Evolutionary conservation across 2,113 vertebrate species (phyloP).

Genomic region (Gadus macrocephalus): DNA sequence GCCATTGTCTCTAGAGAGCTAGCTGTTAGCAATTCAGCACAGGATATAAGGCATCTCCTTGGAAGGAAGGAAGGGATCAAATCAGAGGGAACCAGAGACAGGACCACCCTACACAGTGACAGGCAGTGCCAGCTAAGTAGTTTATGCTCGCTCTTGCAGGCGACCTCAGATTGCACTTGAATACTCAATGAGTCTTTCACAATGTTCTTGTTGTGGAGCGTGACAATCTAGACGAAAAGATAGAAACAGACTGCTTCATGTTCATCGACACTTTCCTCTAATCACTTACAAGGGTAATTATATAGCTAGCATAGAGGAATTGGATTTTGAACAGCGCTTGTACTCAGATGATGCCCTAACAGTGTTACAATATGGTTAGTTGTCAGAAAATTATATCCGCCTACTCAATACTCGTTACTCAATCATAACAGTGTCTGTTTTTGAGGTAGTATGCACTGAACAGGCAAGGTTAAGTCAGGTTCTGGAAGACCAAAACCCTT

Average conservation of each 20-base stretch:
- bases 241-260: too few species aligned
- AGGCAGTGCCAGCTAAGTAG: not conserved
- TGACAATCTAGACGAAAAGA: too few species aligned
- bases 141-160: not conserved
- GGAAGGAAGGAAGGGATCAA: conserved; percentile 17
- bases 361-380: not conserved
- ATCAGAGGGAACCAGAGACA: conserved; percentile 11
- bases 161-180: not conserved
- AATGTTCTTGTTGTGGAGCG: too few species aligned
- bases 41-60: conserved; percentile 25
- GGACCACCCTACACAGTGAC: not conserved
- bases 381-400: not conserved
- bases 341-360: not conserved
- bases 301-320: too few species aligned
- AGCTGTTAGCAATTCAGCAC: conserved; percentile 24
- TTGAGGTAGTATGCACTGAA: too few species aligned
- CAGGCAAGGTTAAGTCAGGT: too few species aligned
- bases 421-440: too few species aligned
- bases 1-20: conserved; percentile 21
- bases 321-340: too few species aligned
- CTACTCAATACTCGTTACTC: too few species aligned
- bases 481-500: too few species aligned
- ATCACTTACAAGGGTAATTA: too few species aligned
- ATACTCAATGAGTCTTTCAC: not conserved
- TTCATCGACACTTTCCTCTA: too few species aligned